Evolutionary conservation across 2,113 vertebrate species (phyloP).

Genomic region (Daboia siamensis): DNA sequence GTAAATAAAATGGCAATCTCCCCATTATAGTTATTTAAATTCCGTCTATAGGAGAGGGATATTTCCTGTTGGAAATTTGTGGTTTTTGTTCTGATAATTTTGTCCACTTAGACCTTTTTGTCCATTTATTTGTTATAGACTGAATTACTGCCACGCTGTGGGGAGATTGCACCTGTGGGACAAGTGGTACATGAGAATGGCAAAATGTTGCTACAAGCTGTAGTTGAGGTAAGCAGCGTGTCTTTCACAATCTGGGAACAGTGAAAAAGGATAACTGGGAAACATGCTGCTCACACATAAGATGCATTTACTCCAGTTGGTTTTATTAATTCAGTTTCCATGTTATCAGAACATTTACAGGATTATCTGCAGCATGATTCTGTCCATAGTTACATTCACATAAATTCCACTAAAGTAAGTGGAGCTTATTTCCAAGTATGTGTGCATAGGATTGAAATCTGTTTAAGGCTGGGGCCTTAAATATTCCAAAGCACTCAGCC

Average conservation of each 20-base stretch:
- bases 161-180: slow-evolving; percentile 85
- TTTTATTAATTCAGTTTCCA: neutral
- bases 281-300: neutral
- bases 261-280: neutral
- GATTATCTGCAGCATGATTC: neutral
- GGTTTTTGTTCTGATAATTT: neutral
- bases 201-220: slow-evolving; percentile 86
- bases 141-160: slow-evolving; percentile 90
- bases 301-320: neutral
- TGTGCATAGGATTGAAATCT: neutral
- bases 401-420: neutral
- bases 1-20: neutral
- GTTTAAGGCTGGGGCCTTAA: neutral
- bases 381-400: neutral
- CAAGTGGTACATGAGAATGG: slow-evolving; percentile 90
- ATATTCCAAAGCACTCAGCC: neutral
- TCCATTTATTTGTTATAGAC: slow-evolving; percentile 69
- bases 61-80: neutral
- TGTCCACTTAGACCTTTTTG: neutral
- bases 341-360: neutral
- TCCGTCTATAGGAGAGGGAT: neutral
- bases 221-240: slow-evolving; percentile 84
- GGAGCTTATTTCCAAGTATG: neutral
- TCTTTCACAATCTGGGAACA: neutral
- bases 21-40: neutral